Evolutionary conservation across 2,888 invertebrate genomes (phyloP).

Genomic region (Pantelozetes paolii): DNA sequence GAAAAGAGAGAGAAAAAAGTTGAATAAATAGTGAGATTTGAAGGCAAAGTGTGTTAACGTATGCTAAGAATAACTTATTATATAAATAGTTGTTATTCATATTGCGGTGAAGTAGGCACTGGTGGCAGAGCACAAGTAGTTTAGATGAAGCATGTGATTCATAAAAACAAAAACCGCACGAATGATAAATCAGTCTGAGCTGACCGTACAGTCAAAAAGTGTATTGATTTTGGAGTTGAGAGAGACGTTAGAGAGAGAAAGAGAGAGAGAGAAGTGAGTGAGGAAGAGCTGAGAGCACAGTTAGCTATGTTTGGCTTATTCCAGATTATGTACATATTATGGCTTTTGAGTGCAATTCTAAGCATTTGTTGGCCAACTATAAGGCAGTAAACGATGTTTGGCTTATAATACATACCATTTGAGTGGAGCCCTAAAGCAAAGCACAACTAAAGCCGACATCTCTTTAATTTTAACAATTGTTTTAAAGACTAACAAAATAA

Average conservation of each 20-base stretch:
- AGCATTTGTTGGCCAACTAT: not conserved
- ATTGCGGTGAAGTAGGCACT: not conserved
- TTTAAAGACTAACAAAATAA: conserved; percentile 28
- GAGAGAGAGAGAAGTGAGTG: not conserved
- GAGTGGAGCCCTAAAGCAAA: not conserved
- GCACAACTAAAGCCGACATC: conserved; percentile 1
- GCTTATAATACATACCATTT: conserved; percentile 22
- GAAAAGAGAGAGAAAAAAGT: not conserved
- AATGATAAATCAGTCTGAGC: conserved; percentile 30
- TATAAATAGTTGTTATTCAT: not conserved
- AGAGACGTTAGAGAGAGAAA: not conserved
- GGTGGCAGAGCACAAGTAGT: conserved; percentile 5
- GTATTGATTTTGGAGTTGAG: conserved; percentile 17
- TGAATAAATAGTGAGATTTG: conserved; percentile 1
- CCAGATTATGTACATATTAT: conserved; percentile 32
- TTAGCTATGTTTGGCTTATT: conserved; percentile 21
- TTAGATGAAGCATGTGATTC: conserved; percentile 23
- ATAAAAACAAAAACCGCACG: conserved; percentile 35
- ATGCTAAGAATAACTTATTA: conserved; percentile 15
- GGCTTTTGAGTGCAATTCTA: conserved; percentile 34
- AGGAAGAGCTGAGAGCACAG: conserved; percentile 21
- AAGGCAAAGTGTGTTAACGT: too few species aligned
- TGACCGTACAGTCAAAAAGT: conserved; percentile 33
- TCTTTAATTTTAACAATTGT: conserved; percentile 33
- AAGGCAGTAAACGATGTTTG: conserved; percentile 31